phyloP scores from a whole-genome alignment of 2,888 invertebrate genomes.

The Synanthedon vespiformis region DNA sequence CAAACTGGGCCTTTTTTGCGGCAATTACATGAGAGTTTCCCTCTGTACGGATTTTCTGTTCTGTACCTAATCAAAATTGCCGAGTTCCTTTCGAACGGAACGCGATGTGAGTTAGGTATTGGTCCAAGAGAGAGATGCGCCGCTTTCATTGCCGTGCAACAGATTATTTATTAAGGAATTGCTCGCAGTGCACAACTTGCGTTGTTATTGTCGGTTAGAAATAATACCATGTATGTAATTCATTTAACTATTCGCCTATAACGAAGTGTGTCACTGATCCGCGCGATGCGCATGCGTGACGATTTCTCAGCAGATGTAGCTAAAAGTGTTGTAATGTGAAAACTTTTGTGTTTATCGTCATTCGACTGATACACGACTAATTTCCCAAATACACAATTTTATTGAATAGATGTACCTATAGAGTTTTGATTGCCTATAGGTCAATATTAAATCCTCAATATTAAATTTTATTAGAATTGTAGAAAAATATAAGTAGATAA shows the following conservation, averaged over 20 bases:
- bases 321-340: conserved; percentile 1
- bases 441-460: too few relatives aligned
- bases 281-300: conserved; percentile 1
- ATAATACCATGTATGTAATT: too few relatives aligned
- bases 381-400: too few relatives aligned
- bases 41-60: conserved; percentile 40
- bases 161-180: neutral
- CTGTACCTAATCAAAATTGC: conserved; percentile 44
- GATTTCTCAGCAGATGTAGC: neutral
- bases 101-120: conserved; percentile 21
- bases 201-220: too few relatives aligned
- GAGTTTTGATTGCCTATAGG: too few relatives aligned
- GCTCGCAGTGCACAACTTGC: too few relatives aligned
- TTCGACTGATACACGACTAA: too few relatives aligned
- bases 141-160: neutral
- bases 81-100: conserved; percentile 40
- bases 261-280: neutral
- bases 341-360: conserved; percentile 1
- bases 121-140: neutral
- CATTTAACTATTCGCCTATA: neutral
- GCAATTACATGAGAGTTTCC: conserved; percentile 49
- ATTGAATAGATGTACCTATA: too few relatives aligned
- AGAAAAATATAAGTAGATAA: too few relatives aligned
- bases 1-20: conserved; percentile 25
- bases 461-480: too few relatives aligned